Evolutionary conservation across 1,140 invertebrate genomes (phyloP), one percentile per base, ranked within the genome.

Genomic region (Trachymyrmex cornetzi): DNA sequence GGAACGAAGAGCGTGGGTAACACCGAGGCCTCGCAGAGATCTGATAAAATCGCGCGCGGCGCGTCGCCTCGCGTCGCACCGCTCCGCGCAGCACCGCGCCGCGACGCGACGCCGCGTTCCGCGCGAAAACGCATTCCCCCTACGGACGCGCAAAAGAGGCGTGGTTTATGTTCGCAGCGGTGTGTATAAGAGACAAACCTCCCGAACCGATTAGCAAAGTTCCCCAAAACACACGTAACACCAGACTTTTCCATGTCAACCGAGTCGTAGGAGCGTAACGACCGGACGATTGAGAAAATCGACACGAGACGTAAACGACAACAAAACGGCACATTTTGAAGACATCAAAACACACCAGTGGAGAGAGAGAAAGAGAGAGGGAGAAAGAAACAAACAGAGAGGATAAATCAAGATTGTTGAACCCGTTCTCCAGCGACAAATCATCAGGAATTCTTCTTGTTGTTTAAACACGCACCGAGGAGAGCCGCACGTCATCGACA

Each of bases 161-260:
- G 92, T 92, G 85, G 92, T 91, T 89, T 91, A 75, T 66, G 74
- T 59, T 61, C 77, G 87, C 89, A 89, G 89, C 67, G 85, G 86
- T 79, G 87, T 93, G 77, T 94, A 93, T 94, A 94, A 93, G 91
- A 92, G 92, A 94, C 92, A 94, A 94, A 94, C 92, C 92, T 91
- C 92, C 91, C 93, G 89, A 93, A 93, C 92, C 93, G 94, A 94
- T 94, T 94, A 94, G 89, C 92, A 91, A 93, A 94, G 91, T 93
- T 91, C 84, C 89, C 92, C 93, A 93, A 90, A 75, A 82, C 87
- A 92, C 77, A 87, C 88, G 90, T 89, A 87, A 91, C 88, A 87
- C 50, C 66, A 86, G 57, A 90, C 89, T 89, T 89, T 87, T 72
- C 48, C 64, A 75, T 85, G 72, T n/a, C 64, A 27, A 59, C 24